Evolutionary conservation across 2,113 vertebrate species (phyloP).

Genomic region (Fregetta grallaria): DNA sequence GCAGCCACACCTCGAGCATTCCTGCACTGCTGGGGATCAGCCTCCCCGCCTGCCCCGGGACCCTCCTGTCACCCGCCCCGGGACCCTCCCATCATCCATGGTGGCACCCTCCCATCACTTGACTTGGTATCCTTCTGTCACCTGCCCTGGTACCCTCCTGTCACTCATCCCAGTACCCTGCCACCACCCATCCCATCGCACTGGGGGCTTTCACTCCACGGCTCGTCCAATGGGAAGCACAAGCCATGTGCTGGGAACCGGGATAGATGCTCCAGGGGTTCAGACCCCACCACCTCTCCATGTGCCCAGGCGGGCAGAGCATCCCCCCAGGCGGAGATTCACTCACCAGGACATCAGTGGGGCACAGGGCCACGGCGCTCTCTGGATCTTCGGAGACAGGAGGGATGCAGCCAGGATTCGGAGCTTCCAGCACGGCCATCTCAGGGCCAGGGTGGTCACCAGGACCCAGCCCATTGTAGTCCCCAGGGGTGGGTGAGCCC

Average conservation of each 20-base stretch:
- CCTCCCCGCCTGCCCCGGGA: not conserved
- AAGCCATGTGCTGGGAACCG: not conserved
- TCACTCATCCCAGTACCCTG: not conserved
- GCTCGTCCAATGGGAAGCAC: not conserved
- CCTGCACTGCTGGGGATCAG: not conserved
- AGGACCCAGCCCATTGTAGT: not conserved
- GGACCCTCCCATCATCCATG: not conserved
- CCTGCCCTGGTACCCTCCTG: not conserved
- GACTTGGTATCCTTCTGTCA: not conserved
- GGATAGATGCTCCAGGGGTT: not conserved
- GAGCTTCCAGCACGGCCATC: not conserved
- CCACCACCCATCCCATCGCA: not conserved
- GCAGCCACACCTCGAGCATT: slow-evolving; percentile 38
- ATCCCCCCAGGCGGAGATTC: accelerated
- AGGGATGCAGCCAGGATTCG: not conserved
- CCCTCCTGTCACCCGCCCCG: not conserved
- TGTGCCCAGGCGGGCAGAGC: accelerated
- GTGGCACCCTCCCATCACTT: not conserved
- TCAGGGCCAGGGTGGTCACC: not conserved
- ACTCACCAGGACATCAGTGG: slow-evolving; percentile 81
- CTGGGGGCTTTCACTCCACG: not conserved
- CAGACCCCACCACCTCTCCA: not conserved
- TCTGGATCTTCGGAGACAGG: not conserved
- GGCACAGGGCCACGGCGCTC: slow-evolving; percentile 58
- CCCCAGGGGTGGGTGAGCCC: not conserved